Conservation (phyloP, 2,888 invertebrate species). For the Calephelis perditalis region DNA sequence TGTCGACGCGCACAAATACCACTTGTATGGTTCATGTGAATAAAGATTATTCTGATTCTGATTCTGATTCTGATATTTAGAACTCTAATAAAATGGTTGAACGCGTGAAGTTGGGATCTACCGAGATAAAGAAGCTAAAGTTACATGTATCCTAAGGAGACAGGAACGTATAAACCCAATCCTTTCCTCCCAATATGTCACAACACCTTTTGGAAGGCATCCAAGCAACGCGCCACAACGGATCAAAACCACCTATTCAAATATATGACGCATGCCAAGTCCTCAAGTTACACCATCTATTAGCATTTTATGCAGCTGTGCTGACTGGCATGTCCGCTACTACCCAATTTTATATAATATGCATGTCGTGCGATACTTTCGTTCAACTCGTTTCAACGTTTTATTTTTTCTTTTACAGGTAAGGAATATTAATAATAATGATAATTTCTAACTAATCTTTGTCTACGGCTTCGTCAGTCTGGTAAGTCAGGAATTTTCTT, state of each 20-base stretch:
- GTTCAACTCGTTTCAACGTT: neutral
- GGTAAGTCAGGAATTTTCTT: too few relatives aligned
- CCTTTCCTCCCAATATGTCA: neutral
- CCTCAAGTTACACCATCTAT: slow-evolving; percentile 17
- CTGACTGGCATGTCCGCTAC: slow-evolving; percentile 13
- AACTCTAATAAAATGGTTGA: too few relatives aligned
- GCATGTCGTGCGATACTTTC: neutral
- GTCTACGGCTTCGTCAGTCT: too few relatives aligned
- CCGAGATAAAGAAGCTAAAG: too few relatives aligned
- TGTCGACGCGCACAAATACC: too few relatives aligned
- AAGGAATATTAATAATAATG: too few relatives aligned
- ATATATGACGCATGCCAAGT: slow-evolving; percentile 17
- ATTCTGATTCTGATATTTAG: too few relatives aligned
- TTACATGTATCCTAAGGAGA: neutral
- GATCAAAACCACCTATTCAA: slow-evolving; percentile 20
- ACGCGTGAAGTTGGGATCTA: too few relatives aligned
- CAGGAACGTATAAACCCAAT: neutral
- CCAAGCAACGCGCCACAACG: slow-evolving; percentile 21
- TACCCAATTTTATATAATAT: neutral
- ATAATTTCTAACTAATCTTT: too few relatives aligned
- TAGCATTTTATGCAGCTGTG: slow-evolving; percentile 17
- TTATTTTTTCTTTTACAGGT: too few relatives aligned
- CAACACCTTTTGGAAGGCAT: slow-evolving; percentile 21
- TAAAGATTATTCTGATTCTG: too few relatives aligned
- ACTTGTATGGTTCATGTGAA: too few relatives aligned